phyloP scores from a whole-genome alignment of 2,888 invertebrate species.

The Orthosia gothica region DNA sequence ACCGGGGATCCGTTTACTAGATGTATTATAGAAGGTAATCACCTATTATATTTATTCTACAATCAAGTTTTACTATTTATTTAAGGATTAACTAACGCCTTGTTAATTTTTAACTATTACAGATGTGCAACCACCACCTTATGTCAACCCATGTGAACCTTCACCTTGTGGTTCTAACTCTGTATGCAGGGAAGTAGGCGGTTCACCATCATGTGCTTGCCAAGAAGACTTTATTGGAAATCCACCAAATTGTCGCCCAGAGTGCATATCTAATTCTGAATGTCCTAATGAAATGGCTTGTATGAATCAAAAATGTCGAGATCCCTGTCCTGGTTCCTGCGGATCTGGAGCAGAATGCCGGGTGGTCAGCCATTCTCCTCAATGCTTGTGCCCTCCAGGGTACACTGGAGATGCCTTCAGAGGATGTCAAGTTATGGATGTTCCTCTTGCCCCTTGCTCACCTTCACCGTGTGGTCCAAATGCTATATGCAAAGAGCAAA shows the following conservation, averaged over 20 bases:
- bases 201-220: constrained; percentile 94
- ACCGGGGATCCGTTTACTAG: constrained; percentile 94
- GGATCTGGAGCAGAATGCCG: constrained; percentile 94
- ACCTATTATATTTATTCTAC: background rate
- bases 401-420: constrained; percentile 93
- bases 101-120: constrained; percentile 67
- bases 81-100: constrained; percentile 18
- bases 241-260: constrained; percentile 94
- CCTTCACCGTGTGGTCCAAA: constrained; percentile 95
- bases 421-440: constrained; percentile 87
- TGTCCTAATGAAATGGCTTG: constrained; percentile 94
- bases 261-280: constrained; percentile 95
- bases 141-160: constrained; percentile 93
- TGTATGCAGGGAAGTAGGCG: constrained; percentile 91
- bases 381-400: constrained; percentile 93
- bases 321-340: constrained; percentile 95
- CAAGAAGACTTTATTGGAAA: constrained; percentile 93
- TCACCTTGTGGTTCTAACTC: constrained; percentile 95
- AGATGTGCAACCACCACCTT: constrained; percentile 79
- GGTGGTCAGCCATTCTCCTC: constrained; percentile 94
- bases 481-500: constrained; percentile 93
- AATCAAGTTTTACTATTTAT: constrained; percentile 11
- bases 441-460: constrained; percentile 92
- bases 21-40: constrained; percentile 93
- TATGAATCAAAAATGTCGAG: constrained; percentile 94